Conservation (phyloP, 2,888 invertebrate species). For the Agonum fuliginosum region DNA sequence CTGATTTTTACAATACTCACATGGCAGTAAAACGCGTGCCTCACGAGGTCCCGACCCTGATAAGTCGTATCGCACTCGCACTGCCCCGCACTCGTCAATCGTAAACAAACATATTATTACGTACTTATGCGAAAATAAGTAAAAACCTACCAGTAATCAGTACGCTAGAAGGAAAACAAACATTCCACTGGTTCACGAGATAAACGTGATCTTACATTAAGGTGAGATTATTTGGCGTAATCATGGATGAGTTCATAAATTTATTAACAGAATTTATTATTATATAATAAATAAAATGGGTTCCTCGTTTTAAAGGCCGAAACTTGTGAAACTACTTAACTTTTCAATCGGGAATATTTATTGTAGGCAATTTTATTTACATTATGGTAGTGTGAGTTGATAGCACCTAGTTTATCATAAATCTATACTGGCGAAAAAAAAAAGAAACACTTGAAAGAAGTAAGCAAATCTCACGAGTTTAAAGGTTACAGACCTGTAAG, state of each 20-base stretch:
- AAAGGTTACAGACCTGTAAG: too few relatives aligned
- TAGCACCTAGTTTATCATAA: too few relatives aligned
- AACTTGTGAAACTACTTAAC: too few relatives aligned
- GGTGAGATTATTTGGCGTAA: neutral
- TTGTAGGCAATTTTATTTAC: neutral
- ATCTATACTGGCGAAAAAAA: too few relatives aligned
- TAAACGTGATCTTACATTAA: neutral
- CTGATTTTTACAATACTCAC: neutral
- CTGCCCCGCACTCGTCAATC: neutral
- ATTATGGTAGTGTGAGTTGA: too few relatives aligned
- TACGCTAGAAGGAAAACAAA: neutral
- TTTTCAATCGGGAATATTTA: neutral
- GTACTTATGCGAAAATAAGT: neutral
- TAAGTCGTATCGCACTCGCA: neutral
- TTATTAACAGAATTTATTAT: neutral
- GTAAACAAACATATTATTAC: constrained; percentile 14
- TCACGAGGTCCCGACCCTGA: neutral
- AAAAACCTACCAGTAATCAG: neutral
- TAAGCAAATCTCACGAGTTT: too few relatives aligned
- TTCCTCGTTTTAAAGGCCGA: neutral
- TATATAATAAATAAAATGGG: neutral
- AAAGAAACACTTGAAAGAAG: too few relatives aligned
- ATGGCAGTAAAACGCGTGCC: constrained; percentile 5
- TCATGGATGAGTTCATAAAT: neutral
- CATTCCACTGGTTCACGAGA: neutral